Percentiles rank a stretch among this genome's conserved stretches.
Conservation (phyloP, 2,113 vertebrate species). For the Deroptyus accipitrinus region DNA sequence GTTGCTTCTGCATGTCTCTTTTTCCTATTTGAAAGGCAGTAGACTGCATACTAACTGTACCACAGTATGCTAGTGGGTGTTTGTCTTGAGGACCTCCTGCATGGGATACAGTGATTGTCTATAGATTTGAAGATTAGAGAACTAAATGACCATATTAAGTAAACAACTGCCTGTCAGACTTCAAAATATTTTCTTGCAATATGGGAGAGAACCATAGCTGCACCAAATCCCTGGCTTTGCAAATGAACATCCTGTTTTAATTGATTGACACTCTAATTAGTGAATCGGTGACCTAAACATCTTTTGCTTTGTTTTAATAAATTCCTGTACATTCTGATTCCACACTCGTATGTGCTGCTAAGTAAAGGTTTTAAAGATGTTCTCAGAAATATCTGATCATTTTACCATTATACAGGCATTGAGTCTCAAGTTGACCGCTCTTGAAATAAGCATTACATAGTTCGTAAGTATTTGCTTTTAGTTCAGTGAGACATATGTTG, state of each 20-base stretch:
- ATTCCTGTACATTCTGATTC: neutral
- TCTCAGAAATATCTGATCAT: neutral
- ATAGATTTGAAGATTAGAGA: neutral
- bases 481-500: neutral
- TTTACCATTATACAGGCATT: neutral
- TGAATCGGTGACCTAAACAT: neutral
- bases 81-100: neutral
- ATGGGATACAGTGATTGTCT: neutral
- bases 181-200: neutral
- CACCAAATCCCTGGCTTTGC: neutral
- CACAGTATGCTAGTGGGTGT: neutral
- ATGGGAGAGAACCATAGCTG: neutral
- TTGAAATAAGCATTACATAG: neutral
- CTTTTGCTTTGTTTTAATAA: neutral
- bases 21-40: neutral
- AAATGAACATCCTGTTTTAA: neutral
- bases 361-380: neutral
- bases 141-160: neutral
- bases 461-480: neutral
- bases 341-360: rapidly evolving
- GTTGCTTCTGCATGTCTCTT: neutral
- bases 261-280: neutral
- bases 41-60: neutral
- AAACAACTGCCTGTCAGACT: neutral
- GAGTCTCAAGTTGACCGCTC: neutral